phyloP scores from a whole-genome alignment of 2,797 vertebrate genomes.

The Lerista edwardsae region DNA sequence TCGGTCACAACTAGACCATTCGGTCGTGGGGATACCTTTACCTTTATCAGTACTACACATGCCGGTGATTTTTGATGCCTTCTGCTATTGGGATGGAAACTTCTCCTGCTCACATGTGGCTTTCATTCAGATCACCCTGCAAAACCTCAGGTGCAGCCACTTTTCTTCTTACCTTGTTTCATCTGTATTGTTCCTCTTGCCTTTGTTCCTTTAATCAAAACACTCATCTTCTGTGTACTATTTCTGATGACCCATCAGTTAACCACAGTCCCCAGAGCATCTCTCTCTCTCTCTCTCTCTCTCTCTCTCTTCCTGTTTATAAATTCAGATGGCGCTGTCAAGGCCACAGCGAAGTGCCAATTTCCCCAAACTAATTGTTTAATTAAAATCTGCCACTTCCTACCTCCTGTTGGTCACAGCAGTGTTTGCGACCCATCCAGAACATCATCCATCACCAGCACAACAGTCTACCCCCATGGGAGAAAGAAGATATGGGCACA shows the following conservation, averaged over 20 bases:
- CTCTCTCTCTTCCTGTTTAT: not conserved
- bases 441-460: slow-evolving; percentile 34
- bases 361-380: slow-evolving; percentile 63
- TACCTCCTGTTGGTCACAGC: slow-evolving; percentile 40
- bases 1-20: too few relatives aligned
- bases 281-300: too few relatives aligned
- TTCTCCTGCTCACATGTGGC: not conserved
- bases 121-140: not conserved
- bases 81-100: not conserved
- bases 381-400: slow-evolving; percentile 60
- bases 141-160: too few relatives aligned
- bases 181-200: not conserved
- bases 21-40: too few relatives aligned
- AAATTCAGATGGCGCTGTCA: slow-evolving; percentile 23
- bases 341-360: slow-evolving; percentile 28
- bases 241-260: slow-evolving; percentile 22
- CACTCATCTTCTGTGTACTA: not conserved
- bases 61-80: not conserved
- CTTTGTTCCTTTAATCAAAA: not conserved
- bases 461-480: not conserved
- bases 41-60: not conserved
- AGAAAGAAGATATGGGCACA: not conserved
- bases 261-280: not conserved
- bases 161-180: not conserved
- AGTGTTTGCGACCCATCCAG: rapidly evolving